A percentile compares a stretch with the other conserved stretches of the same genome.
phyloP scores from a whole-genome alignment of 2,888 invertebrate genomes.

The Nesidiocoris tenuis region DNA sequence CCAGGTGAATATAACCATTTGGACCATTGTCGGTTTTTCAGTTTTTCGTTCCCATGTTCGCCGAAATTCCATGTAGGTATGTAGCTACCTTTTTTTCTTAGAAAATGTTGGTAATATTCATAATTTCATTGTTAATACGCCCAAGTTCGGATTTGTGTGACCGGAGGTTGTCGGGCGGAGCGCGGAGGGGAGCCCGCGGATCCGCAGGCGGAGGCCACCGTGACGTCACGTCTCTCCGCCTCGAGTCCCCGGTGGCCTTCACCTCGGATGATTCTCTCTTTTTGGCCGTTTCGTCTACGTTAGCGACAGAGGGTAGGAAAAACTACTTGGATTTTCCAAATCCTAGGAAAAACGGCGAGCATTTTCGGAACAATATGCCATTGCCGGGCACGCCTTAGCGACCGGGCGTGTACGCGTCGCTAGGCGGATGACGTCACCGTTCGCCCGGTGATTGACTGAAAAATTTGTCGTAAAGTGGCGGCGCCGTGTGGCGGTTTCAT shows the following conservation, averaged over 20 bases:
- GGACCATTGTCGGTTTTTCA: no score
- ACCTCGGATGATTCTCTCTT: not conserved
- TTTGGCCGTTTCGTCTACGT: not conserved
- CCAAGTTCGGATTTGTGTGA: no score
- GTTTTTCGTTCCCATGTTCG: no score
- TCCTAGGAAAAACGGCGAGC: not conserved
- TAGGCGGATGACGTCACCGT: slow-evolving; percentile 43
- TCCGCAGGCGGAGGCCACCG: not conserved
- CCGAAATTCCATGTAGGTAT: no score
- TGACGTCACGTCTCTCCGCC: slow-evolving; percentile 33
- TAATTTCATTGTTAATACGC: no score
- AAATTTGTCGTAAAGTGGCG: slow-evolving; percentile 39
- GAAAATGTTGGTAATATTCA: no score
- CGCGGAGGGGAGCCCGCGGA: not conserved
- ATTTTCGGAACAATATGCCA: no score
- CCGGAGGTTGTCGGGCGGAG: not conserved
- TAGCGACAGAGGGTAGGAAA: not conserved
- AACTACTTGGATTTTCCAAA: not conserved
- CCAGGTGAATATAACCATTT: no score
- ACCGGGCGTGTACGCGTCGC: slow-evolving; percentile 33
- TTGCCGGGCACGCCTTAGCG: slow-evolving; percentile 3
- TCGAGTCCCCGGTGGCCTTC: not conserved
- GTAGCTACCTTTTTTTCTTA: no score
- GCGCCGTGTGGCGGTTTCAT: slow-evolving; percentile 29
- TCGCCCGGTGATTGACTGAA: slow-evolving; percentile 35